Percentiles rank a stretch among this genome's conserved stretches.
Conservation (phyloP, 2,888 invertebrate species). For the Asteroscopus sphinx region DNA sequence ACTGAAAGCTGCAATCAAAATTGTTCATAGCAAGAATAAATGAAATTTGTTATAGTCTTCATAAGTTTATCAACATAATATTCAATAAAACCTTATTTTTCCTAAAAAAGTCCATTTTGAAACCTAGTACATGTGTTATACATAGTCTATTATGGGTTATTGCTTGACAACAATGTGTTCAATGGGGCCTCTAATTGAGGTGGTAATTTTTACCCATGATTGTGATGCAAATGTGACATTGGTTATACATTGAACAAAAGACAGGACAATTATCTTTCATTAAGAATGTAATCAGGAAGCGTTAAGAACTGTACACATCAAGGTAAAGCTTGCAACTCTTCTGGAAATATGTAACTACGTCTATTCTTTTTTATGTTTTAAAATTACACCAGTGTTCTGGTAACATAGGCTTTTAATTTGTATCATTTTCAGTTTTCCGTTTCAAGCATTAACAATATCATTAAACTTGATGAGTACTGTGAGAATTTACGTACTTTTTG, state of each 20-base stretch:
- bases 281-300: slow-evolving; percentile 34
- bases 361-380: neutral
- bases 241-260: slow-evolving; percentile 49
- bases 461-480: neutral
- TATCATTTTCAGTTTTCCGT: no score
- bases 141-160: neutral
- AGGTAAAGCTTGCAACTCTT: slow-evolving; percentile 20
- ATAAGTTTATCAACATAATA: neutral
- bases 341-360: neutral
- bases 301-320: slow-evolving; percentile 25
- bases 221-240: slow-evolving; percentile 51
- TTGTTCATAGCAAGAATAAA: no score
- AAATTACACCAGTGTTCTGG: neutral
- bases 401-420: neutral
- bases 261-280: slow-evolving; percentile 49
- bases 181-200: slow-evolving; percentile 41
- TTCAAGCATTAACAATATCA: neutral
- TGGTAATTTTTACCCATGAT: slow-evolving; percentile 31
- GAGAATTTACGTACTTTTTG: neutral
- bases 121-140: slow-evolving; percentile 5
- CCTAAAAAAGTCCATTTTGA: slow-evolving; percentile 8
- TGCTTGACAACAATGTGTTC: slow-evolving; percentile 17
- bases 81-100: slow-evolving; percentile 5
- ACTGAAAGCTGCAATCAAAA: no score
- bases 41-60: neutral